Evolutionary conservation across 2,797 vertebrate genomes (phyloP).

Genomic region (Odontamblyopus lacepedii): DNA sequence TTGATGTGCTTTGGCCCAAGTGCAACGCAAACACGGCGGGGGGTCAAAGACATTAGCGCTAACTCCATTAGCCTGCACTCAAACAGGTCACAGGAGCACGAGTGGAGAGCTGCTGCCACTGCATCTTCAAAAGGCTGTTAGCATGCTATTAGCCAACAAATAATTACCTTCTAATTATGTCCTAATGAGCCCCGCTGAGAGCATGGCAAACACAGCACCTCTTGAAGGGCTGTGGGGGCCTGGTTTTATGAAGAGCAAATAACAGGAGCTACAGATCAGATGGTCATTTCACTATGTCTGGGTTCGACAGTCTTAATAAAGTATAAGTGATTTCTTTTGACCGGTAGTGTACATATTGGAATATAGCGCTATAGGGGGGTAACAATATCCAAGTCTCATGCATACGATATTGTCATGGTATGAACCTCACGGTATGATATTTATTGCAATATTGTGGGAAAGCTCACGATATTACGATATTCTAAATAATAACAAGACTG

Average conservation of each 20-base stretch:
- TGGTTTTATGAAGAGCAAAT: not conserved
- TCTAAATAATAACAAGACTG: no score
- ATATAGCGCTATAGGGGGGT: no score
- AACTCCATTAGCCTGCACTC: slow-evolving; percentile 52
- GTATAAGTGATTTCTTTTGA: no score
- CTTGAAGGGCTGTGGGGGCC: not conserved
- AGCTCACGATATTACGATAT: no score
- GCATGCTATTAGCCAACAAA: slow-evolving; percentile 26
- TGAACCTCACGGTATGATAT: no score
- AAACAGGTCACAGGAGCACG: slow-evolving; percentile 39
- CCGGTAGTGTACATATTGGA: no score
- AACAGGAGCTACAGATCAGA: not conserved
- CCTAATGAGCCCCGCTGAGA: slow-evolving; percentile 24
- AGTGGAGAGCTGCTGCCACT: slow-evolving; percentile 19
- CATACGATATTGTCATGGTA: no score
- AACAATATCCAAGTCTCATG: no score
- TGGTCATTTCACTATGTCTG: not conserved
- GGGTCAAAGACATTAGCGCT: slow-evolving; percentile 42
- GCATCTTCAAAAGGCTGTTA: slow-evolving; percentile 28
- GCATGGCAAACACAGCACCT: slow-evolving; percentile 18
- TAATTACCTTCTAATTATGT: slow-evolving; percentile 45
- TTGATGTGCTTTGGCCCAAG: slow-evolving; percentile 61
- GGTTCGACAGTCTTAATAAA: no score
- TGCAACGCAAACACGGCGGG: slow-evolving; percentile 46
- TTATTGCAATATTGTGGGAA: no score